Conservation (phyloP, 2,797 vertebrate species). For the Eospalax fontanierii region DNA sequence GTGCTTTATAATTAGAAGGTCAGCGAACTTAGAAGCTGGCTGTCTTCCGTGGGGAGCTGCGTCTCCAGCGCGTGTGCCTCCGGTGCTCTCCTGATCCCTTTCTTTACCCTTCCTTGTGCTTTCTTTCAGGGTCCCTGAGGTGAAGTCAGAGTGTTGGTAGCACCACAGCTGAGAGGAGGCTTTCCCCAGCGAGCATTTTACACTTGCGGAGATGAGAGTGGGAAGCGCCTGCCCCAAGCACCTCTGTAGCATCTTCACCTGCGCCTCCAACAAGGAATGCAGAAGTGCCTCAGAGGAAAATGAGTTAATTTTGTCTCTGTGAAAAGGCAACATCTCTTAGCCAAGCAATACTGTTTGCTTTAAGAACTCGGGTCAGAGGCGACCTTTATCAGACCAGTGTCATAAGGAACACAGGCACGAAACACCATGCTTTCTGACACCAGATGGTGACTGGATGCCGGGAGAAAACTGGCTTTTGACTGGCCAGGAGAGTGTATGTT, state of each 20-base stretch:
- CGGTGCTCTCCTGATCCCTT: conserved; percentile 14
- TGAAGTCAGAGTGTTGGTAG: conserved; percentile 51
- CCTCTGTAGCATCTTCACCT: conserved; percentile 13
- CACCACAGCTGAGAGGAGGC: conserved; percentile 30
- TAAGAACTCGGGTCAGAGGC: conserved; percentile 36
- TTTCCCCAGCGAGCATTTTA: fast-evolving
- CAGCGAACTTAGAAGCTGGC: conserved; percentile 71
- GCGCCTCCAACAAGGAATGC: conserved; percentile 46
- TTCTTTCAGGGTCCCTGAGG: conserved; percentile 83
- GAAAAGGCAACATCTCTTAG: conserved; percentile 40
- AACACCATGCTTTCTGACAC: conserved; percentile 42
- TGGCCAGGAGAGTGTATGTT: background rate
- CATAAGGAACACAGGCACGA: background rate
- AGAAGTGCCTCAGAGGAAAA: conserved; percentile 65
- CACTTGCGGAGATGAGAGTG: conserved; percentile 68
- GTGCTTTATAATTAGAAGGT: conserved; percentile 87
- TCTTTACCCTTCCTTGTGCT: conserved; percentile 75
- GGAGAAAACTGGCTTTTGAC: background rate
- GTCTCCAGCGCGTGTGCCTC: conserved; percentile 68
- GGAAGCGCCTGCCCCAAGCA: background rate
- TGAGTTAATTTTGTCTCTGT: conserved; percentile 28
- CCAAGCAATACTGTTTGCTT: background rate
- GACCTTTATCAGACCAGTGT: conserved; percentile 60
- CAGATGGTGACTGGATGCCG: conserved; percentile 70
- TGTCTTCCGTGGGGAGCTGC: conserved; percentile 76